Base-by-base conservation (phyloP, 2,113 vertebrate species). In the Limanda limanda region DNA sequence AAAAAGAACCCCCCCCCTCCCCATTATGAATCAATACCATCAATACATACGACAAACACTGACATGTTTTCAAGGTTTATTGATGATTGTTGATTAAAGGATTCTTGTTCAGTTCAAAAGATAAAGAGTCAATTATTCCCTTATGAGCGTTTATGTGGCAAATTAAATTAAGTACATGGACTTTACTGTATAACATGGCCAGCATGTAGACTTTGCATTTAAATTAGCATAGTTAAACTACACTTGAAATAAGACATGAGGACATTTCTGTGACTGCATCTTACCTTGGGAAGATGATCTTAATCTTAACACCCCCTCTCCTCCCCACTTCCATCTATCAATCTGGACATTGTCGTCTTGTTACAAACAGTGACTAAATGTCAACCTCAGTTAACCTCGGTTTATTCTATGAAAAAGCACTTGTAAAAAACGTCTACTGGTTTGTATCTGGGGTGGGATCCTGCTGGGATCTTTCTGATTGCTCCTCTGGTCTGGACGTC, bases 161-260 rank as follows among this genome's bases (percentile, higher is more conserved):
- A 87, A 65, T 86, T 89, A 88, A 89, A 83, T 90, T 82, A 90
- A 84, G 78, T 57, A 74, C 69, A 80, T 65, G 35, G 55, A 85
- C 40, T 81, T 71, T 14, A 76, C 52, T 52, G 61, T 61, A 78
- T 71, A 55, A 91, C 93, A 94, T 91, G 92, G 79, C 93, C 93
- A 92, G 92, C 93, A 94, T 93, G 93, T 91, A 79, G 59, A 84
- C 82, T 63, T 80, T 27, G 27, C 42, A 56, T 85, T 89, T 84
- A 89, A 89, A 87, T 92, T 76, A 90, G 52, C 72, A 68, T 68
- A 31, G 23, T 54, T 76, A 77, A 66, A 61, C 73, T 81, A 76
- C 48, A 83, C 45, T 79, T 78, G 54, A 83, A 72, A 88, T 84
- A 86, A 84, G 81, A 89, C 88, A 79, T 68, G 6, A 65, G 61